Evolutionary conservation across 2,888 invertebrate genomes (phyloP).

Genomic region (Schizaphis graminum): DNA sequence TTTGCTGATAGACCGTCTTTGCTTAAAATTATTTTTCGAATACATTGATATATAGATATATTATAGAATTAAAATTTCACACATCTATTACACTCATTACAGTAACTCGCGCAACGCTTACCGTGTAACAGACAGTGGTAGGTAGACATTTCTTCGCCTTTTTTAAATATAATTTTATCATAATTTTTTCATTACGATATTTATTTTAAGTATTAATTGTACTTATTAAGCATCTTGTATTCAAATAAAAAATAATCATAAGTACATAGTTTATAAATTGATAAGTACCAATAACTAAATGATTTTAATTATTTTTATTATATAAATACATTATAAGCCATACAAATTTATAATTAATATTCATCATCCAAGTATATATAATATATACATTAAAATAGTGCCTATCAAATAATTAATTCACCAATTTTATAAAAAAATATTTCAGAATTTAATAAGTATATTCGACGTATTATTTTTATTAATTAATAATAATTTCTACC

Average conservation of each 20-base stretch:
- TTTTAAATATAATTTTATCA: background rate
- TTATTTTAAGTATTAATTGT: background rate
- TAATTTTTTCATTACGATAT: background rate
- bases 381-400: background rate
- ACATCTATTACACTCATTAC: no score
- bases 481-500: background rate
- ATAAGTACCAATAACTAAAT: background rate
- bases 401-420: background rate
- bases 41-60: no score
- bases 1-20: no score
- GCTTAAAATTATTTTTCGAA: no score
- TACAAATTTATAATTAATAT: background rate
- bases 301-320: background rate
- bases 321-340: no score
- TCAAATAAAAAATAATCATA: background rate
- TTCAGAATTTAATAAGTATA: background rate
- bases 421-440: background rate
- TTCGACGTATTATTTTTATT: background rate
- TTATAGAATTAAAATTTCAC: no score
- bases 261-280: background rate
- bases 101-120: no score
- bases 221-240: background rate
- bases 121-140: no score
- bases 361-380: background rate
- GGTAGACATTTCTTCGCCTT: no score